phyloP scores from a whole-genome alignment of 2,113 vertebrate species.

The Gambusia holbrooki region DNA sequence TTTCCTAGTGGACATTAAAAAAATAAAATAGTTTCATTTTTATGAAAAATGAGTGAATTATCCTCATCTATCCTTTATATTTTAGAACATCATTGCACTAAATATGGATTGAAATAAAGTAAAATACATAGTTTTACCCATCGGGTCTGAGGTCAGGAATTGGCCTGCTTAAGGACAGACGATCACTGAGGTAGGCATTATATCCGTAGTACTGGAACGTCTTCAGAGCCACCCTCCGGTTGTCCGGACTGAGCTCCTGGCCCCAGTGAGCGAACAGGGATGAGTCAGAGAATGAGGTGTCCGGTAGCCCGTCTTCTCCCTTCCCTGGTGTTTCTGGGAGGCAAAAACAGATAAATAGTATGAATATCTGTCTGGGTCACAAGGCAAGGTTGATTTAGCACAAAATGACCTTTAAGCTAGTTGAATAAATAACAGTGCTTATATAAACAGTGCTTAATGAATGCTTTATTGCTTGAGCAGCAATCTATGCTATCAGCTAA shows the following conservation, averaged over 20 bases:
- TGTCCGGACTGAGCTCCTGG: slow-evolving; percentile 90
- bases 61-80: no score
- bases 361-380: slow-evolving; percentile 37
- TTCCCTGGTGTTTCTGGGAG: slow-evolving; percentile 87
- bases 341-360: slow-evolving; percentile 50
- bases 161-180: slow-evolving; percentile 87
- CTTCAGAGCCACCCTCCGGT: slow-evolving; percentile 88
- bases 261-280: slow-evolving; percentile 97
- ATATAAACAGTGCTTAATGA: slow-evolving; percentile 43
- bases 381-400: slow-evolving; percentile 2
- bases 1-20: no score
- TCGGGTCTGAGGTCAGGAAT: slow-evolving; percentile 93
- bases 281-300: slow-evolving; percentile 89
- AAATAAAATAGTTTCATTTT: no score
- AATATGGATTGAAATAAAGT: neutral
- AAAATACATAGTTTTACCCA: slow-evolving; percentile 80
- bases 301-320: slow-evolving; percentile 80
- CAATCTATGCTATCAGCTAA: slow-evolving; percentile 40
- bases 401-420: slow-evolving; percentile 42
- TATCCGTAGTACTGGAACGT: slow-evolving; percentile 98
- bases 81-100: no score
- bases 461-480: slow-evolving; percentile 36
- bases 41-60: no score
- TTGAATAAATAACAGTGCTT: slow-evolving; percentile 24
- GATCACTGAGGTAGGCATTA: slow-evolving; percentile 97